Evolutionary conservation across 2,113 vertebrate species (phyloP).

Genomic region (Gila orcuttii): DNA sequence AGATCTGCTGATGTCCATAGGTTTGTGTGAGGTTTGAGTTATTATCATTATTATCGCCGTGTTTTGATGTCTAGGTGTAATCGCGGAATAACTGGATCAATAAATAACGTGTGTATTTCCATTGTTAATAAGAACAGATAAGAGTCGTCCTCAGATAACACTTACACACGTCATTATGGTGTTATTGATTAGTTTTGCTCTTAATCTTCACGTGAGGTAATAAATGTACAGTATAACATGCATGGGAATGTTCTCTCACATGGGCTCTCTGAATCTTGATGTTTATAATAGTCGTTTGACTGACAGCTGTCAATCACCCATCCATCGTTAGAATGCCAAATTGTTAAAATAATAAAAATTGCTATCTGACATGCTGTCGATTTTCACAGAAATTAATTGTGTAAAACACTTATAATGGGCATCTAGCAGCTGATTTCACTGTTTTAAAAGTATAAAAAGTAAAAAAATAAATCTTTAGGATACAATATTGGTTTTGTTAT

Average conservation of each 20-base stretch:
- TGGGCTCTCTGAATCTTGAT: neutral
- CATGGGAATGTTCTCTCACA: neutral
- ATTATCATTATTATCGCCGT: neutral
- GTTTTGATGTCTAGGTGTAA: neutral
- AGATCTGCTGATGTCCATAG: neutral
- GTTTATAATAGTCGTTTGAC: neutral
- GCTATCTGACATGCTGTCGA: too few species aligned
- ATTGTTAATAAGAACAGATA: neutral
- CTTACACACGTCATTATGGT: neutral
- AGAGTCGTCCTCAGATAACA: neutral
- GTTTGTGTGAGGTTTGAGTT: neutral
- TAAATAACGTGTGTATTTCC: neutral
- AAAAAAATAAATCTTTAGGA: too few species aligned
- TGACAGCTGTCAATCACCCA: conserved; percentile 5
- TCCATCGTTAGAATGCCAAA: neutral
- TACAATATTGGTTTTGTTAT: too few species aligned
- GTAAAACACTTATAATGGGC: too few species aligned
- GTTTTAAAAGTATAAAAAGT: too few species aligned
- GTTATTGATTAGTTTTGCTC: neutral
- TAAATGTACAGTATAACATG: neutral
- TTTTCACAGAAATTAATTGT: too few species aligned
- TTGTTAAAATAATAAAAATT: neutral
- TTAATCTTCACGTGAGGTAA: neutral
- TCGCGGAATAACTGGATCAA: neutral
- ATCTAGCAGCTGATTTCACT: too few species aligned